Base-by-base conservation (phyloP, 2,113 vertebrate species). In the Spea bombifrons region DNA sequence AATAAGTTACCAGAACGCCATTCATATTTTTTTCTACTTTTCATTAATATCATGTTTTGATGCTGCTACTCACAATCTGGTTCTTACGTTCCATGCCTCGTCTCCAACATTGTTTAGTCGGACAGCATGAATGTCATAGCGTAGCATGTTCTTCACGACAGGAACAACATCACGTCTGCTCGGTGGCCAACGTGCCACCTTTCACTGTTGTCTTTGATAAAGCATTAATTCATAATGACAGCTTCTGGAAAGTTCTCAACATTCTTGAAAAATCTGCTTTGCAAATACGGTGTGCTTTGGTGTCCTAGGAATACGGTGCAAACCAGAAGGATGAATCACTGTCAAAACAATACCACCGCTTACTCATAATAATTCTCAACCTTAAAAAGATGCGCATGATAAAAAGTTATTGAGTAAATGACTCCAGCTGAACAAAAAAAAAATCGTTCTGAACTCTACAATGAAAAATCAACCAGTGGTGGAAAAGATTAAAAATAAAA, bases 171-270 rank as follows among this genome's bases (percentile, higher is more conserved):
- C 78, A 80, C 78, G 64, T 80, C 65, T 66, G 71, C 71, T 61
- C 68, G 50, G 68, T 44, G 63, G 13, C 68, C 49, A 71, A 50
- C 68, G 45, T 52, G 57, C 61, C 76, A 65, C 76, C 59, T 68
- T 71, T 72, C 78, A 80, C 71, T n/a, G 71, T 55, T 67, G 65
- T 68, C 52, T 80, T 71, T 68, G 71, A 74, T 74, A 73, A 66
- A 74, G 78, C 71, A 80, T 80, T 80, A 80, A 80, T 80, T 80
- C 65, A 80, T 71, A 72, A 47, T 74, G 71, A 80, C 71, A 80
- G 71, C 71, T 80, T 80, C 78, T 80, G 78, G 78, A 74, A 80
- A 80, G 53, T 80, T 80, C 78, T 80, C 71, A 80, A 80, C 78
- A 74, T 80, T 80, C 64, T 68, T 74, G 71, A 80, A 68, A 80